Conservation (phyloP, 2,113 vertebrate genomes). For the Budorcas taxicolor region DNA sequence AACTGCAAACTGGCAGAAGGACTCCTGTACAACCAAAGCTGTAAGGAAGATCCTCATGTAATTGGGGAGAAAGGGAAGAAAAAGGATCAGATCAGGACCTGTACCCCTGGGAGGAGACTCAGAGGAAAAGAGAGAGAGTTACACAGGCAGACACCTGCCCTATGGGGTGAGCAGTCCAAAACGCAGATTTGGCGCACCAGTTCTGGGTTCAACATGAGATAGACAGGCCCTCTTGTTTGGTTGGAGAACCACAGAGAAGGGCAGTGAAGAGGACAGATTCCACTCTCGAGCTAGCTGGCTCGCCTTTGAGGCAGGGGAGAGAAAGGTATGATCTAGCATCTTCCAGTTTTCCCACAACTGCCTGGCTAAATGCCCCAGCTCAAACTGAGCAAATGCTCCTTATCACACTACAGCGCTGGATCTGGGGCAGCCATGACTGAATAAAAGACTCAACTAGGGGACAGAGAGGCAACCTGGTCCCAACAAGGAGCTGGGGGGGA, state of each 20-base stretch:
- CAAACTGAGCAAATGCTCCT: neutral
- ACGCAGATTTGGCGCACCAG: neutral
- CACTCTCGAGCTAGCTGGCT: neutral
- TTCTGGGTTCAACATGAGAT: neutral
- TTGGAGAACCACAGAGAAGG: neutral
- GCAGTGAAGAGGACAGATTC: neutral
- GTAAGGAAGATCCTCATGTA: neutral
- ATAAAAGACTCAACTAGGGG: neutral
- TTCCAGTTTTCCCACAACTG: neutral
- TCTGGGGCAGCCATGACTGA: neutral
- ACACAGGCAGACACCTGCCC: neutral
- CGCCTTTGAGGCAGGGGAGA: neutral
- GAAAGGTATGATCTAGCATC: neutral
- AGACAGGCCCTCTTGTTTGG: neutral
- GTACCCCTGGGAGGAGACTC: neutral
- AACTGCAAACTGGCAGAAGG: neutral
- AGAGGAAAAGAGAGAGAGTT: neutral
- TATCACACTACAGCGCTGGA: neutral
- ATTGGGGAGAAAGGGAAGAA: neutral
- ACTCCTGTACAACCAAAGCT: neutral
- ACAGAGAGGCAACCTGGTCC: neutral
- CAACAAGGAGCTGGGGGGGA: neutral
- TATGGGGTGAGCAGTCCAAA: neutral
- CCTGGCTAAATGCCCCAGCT: neutral
- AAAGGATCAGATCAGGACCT: neutral